A percentile compares a stretch with the other conserved stretches of the same genome.
Conservation (phyloP, 1,140 invertebrate genomes). For the Hetaerina americana region DNA sequence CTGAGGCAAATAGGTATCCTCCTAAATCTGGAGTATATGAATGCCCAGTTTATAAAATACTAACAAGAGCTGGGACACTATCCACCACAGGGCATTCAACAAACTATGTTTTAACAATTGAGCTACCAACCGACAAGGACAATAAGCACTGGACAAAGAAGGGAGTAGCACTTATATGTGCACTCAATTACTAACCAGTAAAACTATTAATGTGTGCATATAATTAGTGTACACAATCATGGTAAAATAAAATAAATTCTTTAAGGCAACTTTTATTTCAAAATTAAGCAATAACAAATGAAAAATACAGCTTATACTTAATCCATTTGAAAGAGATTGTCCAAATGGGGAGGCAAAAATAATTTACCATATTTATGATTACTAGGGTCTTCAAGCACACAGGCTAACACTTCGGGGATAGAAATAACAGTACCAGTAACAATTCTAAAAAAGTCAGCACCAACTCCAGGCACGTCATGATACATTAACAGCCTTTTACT, state of each 20-base stretch:
- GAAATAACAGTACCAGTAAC: slow-evolving; percentile 48
- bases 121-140: slow-evolving; percentile 43
- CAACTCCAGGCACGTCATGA: slow-evolving; percentile 35
- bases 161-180: slow-evolving; percentile 62
- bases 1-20: slow-evolving; percentile 36
- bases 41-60: slow-evolving; percentile 66
- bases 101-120: slow-evolving; percentile 61
- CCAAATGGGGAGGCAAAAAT: not conserved
- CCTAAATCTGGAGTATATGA: slow-evolving; percentile 36
- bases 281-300: no score
- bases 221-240: no score
- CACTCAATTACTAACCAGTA: slow-evolving; percentile 60
- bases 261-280: not conserved
- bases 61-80: slow-evolving; percentile 47
- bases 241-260: not conserved
- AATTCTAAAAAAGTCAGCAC: slow-evolving; percentile 37
- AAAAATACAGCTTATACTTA: no score
- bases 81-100: slow-evolving; percentile 70
- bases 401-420: slow-evolving; percentile 46
- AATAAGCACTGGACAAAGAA: slow-evolving; percentile 63
- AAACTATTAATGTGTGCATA: no score
- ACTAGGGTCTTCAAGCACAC: slow-evolving; percentile 37
- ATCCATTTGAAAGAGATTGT: not conserved
- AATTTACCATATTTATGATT: not conserved
- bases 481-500: slow-evolving; percentile 49